phyloP scores from a whole-genome alignment of 1,140 invertebrate species.

The Sarcophaga bullata region DNA sequence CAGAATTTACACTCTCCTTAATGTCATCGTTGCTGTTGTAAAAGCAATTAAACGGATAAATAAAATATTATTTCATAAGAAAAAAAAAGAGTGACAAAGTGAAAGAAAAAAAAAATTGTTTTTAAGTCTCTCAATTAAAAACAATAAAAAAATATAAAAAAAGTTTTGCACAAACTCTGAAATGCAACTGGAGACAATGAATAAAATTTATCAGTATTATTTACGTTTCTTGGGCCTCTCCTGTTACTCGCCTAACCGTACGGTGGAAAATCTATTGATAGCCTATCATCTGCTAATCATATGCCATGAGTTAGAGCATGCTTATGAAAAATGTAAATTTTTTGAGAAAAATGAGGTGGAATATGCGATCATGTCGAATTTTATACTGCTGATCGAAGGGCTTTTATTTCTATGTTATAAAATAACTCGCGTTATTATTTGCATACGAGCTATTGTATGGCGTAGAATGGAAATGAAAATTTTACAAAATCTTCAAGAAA shows the following conservation, averaged over 20 bases:
- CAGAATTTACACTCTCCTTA: too few relatives aligned
- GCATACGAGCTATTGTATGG: neutral
- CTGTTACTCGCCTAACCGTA: neutral
- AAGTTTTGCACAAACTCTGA: neutral
- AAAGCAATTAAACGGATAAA: neutral
- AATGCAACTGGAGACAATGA: neutral
- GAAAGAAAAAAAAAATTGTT: too few relatives aligned
- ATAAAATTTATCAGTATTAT: neutral
- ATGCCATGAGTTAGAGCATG: neutral
- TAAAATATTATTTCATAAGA: neutral
- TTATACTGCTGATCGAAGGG: neutral
- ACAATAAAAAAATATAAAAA: too few relatives aligned
- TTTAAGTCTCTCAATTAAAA: too few relatives aligned
- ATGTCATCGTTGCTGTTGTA: too few relatives aligned
- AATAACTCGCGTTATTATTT: neutral
- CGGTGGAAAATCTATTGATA: neutral
- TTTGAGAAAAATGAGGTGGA: neutral
- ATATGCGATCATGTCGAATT: neutral
- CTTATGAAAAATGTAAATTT: neutral
- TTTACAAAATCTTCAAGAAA: neutral
- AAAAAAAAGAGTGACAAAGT: neutral
- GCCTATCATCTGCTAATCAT: neutral
- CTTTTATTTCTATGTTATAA: neutral
- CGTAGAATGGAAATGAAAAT: neutral
- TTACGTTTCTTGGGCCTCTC: slow-evolving; percentile 10